Conservation (phyloP, 92 coral and sea anemone genomes). For the Heteractis magnifica region DNA sequence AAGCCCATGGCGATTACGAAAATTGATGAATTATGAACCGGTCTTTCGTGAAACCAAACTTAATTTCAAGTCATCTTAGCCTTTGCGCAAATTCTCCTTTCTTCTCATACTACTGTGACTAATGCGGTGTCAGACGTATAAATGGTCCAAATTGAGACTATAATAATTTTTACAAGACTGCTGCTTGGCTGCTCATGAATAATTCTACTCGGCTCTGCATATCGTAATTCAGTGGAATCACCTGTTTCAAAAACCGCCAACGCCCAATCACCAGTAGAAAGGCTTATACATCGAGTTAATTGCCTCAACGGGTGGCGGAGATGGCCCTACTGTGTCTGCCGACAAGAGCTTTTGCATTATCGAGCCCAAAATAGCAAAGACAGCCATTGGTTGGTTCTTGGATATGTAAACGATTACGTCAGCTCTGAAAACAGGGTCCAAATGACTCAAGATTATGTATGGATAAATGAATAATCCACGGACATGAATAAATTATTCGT, state of each 20-base stretch:
- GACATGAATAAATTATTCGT: no score
- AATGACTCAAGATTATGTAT: no score
- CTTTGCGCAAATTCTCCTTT: no score
- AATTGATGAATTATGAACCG: neutral
- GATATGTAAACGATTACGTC: neutral
- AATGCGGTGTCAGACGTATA: no score
- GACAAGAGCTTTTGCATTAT: neutral
- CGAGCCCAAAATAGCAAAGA: neutral
- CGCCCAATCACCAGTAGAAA: neutral
- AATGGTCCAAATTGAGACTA: no score
- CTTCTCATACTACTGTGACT: no score
- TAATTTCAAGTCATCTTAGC: no score
- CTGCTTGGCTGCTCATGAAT: no score
- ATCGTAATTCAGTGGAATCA: neutral
- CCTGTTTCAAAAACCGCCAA: neutral
- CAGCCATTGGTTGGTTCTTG: neutral
- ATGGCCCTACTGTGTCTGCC: neutral
- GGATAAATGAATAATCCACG: neutral
- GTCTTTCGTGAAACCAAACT: no score
- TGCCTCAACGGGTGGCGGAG: neutral
- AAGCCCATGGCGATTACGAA: neutral
- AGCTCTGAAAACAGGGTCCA: neutral
- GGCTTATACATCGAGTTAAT: neutral
- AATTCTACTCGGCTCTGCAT: no score
- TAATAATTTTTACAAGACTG: no score